A percentile compares a stretch with the other conserved stretches of the same genome.
Evolutionary conservation across 2,113 vertebrate genomes (phyloP).

Genomic region (Chamaea fasciata): DNA sequence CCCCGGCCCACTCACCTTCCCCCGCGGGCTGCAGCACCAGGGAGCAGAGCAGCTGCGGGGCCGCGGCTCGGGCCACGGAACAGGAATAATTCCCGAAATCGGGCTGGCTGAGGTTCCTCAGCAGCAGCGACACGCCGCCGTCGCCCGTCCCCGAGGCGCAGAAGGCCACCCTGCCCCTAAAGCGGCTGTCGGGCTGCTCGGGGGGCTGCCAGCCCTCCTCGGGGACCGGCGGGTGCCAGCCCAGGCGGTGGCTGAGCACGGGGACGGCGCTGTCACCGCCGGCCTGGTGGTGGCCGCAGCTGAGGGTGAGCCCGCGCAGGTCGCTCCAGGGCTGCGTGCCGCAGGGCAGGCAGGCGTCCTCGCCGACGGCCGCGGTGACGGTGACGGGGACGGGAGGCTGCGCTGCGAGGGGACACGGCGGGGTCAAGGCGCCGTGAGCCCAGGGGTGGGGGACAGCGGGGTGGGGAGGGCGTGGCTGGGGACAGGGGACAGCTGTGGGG

Average conservation of each 20-base stretch:
- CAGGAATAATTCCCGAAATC: neutral
- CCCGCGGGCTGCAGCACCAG: neutral
- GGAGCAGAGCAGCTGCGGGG: neutral
- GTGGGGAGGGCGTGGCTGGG: too few relatives aligned
- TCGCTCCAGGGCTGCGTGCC: neutral
- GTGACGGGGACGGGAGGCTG: neutral
- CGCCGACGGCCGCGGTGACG: neutral
- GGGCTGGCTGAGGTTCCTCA: neutral
- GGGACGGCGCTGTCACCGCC: neutral
- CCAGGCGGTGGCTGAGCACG: neutral
- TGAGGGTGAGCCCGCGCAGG: neutral
- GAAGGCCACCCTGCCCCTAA: neutral
- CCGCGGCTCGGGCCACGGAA: neutral
- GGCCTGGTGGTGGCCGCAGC: neutral
- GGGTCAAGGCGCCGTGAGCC: too few relatives aligned
- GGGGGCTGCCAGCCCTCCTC: neutral
- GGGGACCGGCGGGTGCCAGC: neutral
- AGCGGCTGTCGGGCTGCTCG: neutral
- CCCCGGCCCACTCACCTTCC: neutral
- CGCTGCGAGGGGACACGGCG: too few relatives aligned
- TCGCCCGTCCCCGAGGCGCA: neutral
- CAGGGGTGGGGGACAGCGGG: too few relatives aligned
- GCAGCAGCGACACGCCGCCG: neutral
- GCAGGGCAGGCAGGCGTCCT: neutral
- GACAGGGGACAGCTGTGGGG: neutral